Evolutionary conservation across 2,888 invertebrate genomes (phyloP).

Genomic region (Eupithecia exiguata): DNA sequence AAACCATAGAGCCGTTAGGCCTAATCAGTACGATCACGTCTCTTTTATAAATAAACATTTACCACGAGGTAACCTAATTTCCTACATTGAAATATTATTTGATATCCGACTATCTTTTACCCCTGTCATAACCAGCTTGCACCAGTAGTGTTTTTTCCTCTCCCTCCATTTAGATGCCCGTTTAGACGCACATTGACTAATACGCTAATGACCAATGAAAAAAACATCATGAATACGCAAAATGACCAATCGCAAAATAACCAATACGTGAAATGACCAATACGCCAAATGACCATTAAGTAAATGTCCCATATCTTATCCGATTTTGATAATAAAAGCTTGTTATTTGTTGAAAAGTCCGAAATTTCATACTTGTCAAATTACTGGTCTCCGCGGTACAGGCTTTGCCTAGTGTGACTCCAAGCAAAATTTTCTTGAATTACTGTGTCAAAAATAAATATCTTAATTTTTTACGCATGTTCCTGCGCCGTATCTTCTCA

Average conservation of each 20-base stretch:
- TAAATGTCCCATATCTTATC: background rate
- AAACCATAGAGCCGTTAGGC: conserved; percentile 33
- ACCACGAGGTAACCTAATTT: conserved; percentile 4
- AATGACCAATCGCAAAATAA: no score
- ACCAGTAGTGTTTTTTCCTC: background rate
- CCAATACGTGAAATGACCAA: no score
- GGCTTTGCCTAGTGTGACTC: background rate
- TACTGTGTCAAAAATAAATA: background rate
- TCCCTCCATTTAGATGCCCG: no score
- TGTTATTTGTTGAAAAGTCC: background rate
- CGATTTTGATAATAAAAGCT: background rate
- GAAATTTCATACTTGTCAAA: no score
- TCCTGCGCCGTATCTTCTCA: no score
- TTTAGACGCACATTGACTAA: no score
- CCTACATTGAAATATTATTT: background rate
- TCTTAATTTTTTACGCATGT: background rate
- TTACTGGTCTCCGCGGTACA: no score
- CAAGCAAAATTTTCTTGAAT: background rate
- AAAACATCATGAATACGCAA: no score
- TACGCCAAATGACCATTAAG: no score
- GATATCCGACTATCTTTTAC: background rate
- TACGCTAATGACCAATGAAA: no score
- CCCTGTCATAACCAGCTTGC: background rate
- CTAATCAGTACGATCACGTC: conserved; percentile 19
- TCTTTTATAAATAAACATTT: conserved; percentile 2